These are phyloP conservation scores for Amblyornis subalaris DNA, from an alignment of 2,113 vertebrate species.

Conservation along the genomic window DNA sequence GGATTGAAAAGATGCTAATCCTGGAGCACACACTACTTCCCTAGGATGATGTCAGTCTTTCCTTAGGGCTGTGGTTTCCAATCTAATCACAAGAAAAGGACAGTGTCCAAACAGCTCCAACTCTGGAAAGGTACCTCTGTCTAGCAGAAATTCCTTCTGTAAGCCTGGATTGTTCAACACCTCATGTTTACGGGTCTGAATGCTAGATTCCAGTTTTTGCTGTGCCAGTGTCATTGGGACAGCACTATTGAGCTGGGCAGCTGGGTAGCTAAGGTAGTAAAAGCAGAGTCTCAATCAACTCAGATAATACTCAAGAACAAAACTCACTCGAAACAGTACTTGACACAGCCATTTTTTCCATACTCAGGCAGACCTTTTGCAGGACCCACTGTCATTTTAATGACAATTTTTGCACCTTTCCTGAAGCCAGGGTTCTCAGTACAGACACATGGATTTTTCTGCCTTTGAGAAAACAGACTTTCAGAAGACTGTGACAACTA, in stretches of 20 bases:
- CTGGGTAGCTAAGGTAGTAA: not conserved
- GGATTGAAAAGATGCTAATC: not conserved
- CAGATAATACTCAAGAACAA: not conserved
- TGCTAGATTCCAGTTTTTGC: not conserved
- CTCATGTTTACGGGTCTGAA: not conserved
- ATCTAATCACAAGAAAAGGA: not conserved
- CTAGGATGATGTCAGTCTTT: not conserved
- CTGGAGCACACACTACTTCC: not conserved
- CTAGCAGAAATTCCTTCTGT: not conserved
- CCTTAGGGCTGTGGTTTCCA: not conserved
- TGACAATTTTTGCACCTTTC: not conserved
- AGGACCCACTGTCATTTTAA: not conserved
- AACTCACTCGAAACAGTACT: not conserved
- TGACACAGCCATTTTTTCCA: not conserved
- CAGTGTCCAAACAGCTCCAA: not conserved
- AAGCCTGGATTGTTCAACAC: not conserved
- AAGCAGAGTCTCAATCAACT: not conserved
- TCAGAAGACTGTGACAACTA: not conserved
- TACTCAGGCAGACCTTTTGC: not conserved
- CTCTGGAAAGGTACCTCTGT: not conserved
- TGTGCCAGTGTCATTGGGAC: not conserved
- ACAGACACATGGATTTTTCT: not conserved
- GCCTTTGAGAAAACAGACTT: not conserved
- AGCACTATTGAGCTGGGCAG: not conserved
- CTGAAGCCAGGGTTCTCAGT: not conserved